These are phyloP conservation scores for Lasius fuliginosus DNA, from an alignment of 2,888 invertebrate species.

Conservation along the genomic window DNA sequence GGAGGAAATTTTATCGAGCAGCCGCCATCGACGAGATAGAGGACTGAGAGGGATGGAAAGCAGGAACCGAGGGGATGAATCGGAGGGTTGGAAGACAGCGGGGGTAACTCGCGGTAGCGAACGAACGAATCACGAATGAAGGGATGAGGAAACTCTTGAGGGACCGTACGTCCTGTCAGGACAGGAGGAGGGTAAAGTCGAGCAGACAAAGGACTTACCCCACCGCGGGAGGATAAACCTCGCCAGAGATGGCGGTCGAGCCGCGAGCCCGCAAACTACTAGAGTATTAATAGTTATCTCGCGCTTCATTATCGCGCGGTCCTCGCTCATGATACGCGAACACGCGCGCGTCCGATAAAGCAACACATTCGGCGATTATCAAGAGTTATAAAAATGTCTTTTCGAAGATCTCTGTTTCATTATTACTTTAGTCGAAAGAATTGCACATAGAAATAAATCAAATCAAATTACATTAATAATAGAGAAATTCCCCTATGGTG, in stretches of 20 bases:
- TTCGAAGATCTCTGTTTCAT: not conserved
- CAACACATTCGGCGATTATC: not conserved
- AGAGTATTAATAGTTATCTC: constrained; percentile 81
- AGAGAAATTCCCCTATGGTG: not conserved
- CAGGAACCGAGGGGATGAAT: constrained; percentile 50
- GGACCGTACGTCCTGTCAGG: constrained; percentile 52
- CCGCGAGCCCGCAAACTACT: constrained; percentile 80
- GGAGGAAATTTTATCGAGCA: constrained; percentile 68
- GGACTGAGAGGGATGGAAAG: constrained; percentile 53
- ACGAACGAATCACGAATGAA: constrained; percentile 77
- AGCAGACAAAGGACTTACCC: constrained; percentile 73
- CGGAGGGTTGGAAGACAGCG: constrained; percentile 51
- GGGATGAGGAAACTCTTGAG: constrained; percentile 69
- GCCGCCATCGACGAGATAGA: constrained; percentile 62
- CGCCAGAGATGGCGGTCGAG: constrained; percentile 76
- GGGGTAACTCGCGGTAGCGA: constrained; percentile 66
- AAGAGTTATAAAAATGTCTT: not conserved
- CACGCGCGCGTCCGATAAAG: not conserved
- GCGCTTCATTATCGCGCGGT: constrained; percentile 76
- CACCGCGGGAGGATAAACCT: constrained; percentile 69
- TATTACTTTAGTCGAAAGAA: not conserved
- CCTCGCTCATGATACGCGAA: constrained; percentile 52
- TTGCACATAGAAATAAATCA: not conserved
- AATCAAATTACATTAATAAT: not conserved
- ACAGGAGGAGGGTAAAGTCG: constrained; percentile 65